Percentiles rank a stretch among this genome's conserved stretches.
phyloP scores from a whole-genome alignment of 2,113 vertebrate genomes.

The Anguilla rostrata region DNA sequence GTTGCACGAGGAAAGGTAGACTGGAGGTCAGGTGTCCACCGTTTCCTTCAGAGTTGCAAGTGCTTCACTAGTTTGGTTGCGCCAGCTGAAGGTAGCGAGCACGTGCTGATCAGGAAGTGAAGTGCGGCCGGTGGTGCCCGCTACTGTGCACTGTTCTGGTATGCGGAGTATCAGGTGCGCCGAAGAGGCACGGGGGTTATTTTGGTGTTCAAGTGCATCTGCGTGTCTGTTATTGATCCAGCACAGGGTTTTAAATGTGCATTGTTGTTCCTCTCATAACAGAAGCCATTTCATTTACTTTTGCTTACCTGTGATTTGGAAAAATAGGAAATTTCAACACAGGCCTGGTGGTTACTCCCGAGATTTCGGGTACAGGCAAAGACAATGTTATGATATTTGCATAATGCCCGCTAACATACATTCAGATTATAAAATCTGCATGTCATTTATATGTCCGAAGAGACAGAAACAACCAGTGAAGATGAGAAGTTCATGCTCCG shows the following conservation, averaged over 20 bases:
- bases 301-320: no score
- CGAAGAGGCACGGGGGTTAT: not conserved
- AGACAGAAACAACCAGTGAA: not conserved
- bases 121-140: not conserved
- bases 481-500: not conserved
- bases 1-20: not conserved
- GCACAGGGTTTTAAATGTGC: not conserved
- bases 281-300: no score
- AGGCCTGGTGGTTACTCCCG: no score
- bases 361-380: no score
- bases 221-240: not conserved
- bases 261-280: not conserved
- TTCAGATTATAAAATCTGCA: no score
- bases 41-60: not conserved
- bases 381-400: no score
- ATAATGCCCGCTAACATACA: no score
- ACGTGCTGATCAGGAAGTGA: slow-evolving; percentile 1
- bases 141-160: not conserved
- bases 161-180: not conserved
- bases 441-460: not conserved
- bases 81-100: not conserved
- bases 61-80: not conserved
- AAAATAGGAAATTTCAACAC: no score
- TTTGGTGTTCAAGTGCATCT: not conserved
- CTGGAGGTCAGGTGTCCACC: not conserved